A percentile compares a stretch with the other conserved stretches of the same genome.
Conservation (phyloP, 1,140 invertebrate genomes). For the Hermetia illucens region DNA sequence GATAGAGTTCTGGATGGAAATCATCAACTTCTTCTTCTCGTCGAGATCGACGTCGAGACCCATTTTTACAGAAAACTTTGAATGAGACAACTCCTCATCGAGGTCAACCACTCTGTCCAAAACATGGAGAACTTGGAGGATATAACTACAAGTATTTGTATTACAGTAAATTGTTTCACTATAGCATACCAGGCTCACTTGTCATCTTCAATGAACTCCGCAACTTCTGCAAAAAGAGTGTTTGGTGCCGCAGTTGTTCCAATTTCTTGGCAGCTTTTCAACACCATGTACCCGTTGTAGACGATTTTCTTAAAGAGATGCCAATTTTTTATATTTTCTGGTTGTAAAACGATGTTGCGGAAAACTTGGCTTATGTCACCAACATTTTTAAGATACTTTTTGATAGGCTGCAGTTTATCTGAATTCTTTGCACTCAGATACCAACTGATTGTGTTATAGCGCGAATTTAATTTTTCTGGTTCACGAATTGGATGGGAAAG, state of each 20-base stretch:
- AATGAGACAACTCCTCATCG: background rate
- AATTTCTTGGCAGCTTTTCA: no score
- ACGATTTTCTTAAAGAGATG: no score
- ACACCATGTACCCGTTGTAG: no score
- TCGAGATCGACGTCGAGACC: background rate
- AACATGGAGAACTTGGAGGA: background rate
- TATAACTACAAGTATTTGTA: no score
- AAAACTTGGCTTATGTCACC: background rate
- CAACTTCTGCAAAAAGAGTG: no score
- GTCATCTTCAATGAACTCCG: no score
- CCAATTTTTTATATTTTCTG: background rate
- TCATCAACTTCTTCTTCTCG: background rate
- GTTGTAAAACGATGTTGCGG: background rate
- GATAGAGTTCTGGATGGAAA: background rate
- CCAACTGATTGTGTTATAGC: background rate
- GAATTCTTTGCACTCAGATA: background rate
- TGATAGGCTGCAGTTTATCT: background rate
- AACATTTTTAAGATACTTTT: background rate
- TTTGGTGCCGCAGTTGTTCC: no score
- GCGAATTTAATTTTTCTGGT: background rate
- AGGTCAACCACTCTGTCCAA: slow-evolving; percentile 1
- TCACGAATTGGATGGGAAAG: slow-evolving; percentile 1
- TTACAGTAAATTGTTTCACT: no score
- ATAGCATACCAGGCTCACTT: no score
- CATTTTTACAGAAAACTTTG: slow-evolving; percentile 2